Base-by-base conservation (phyloP, 2,113 vertebrate species). In the Cairina moschata region DNA sequence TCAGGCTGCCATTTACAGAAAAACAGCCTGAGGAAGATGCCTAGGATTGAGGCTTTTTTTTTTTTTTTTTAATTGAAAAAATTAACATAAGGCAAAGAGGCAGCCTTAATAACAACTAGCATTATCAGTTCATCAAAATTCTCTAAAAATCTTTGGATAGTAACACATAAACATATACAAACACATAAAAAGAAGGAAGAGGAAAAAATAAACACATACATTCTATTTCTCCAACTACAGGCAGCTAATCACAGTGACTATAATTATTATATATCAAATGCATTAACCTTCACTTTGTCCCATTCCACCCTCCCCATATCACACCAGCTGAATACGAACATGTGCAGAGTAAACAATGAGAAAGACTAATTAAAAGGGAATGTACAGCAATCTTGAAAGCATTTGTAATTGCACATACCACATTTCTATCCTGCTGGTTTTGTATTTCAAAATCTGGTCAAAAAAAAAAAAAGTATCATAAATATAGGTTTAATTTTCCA, bases 351-450 rank as follows among this genome's bases (percentile, higher is more conserved):
- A 85, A 95, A 58, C 40, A 52, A 82, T 22, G 16, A 48, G 17
- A 85, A 90, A 81, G 52, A 72, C 52, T 86, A 95, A 93, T 74
- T 74, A 88, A 84, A 86, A 78, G 34, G 56, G 26, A 95, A 91
- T 3, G 5, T 16, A 59, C 6, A 20, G 48, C 46, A 78, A 83
- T 48, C 46, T 88, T 83, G 67, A 71, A 88, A 93, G 46, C 62
- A 72, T 8, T 88, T 78, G 22, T n/a, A 93, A 93, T 72, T 91
- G 32, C 56, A 86, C 8, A 75, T 29, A 63, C 77, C 38, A 60
- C 40, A 69, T 55, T 93, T 88, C 80, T 55, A 62, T n/a, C 32
- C 46, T 77, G 46, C 29, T 92, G 59, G 67, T 92, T 75, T 4
- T 55, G 14, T 38, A 67, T 56, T 91, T 82, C 9, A 94, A 91